Conservation (phyloP, 1,140 invertebrate genomes). For the Arion vulgaris region DNA sequence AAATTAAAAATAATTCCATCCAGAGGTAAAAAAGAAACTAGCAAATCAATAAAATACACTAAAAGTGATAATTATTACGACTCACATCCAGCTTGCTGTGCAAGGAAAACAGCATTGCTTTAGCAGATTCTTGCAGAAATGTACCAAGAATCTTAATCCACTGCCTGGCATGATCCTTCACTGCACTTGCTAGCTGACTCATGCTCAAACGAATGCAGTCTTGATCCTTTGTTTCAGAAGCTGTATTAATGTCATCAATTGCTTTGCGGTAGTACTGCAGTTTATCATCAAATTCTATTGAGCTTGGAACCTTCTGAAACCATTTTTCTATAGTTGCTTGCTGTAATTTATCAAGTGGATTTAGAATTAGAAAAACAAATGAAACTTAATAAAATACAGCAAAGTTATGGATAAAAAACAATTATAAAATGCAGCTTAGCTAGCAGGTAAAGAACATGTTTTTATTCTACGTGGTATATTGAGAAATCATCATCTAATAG, state of each 20-base stretch:
- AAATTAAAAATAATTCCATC: too few species aligned
- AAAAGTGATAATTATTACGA: neutral
- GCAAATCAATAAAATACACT: too few species aligned
- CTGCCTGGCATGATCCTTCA: conserved; percentile 70
- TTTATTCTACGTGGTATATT: too few species aligned
- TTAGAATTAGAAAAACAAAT: neutral
- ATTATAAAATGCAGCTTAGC: too few species aligned
- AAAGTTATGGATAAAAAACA: neutral
- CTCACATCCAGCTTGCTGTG: conserved; percentile 69
- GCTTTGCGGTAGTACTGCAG: conserved; percentile 86
- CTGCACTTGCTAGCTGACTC: conserved; percentile 64
- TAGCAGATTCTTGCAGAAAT: conserved; percentile 72
- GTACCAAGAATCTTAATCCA: conserved; percentile 70
- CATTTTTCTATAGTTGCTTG: conserved; percentile 79
- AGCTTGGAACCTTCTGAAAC: conserved; percentile 79
- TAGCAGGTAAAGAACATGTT: too few species aligned
- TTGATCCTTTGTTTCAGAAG: conserved; percentile 67
- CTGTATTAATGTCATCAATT: conserved; percentile 78
- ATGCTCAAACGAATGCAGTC: conserved; percentile 70
- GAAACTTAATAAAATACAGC: neutral
- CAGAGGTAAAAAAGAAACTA: too few species aligned
- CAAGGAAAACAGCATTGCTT: conserved; percentile 63
- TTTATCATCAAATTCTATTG: conserved; percentile 86
- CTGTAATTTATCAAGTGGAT: conserved; percentile 48
- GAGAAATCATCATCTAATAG: too few species aligned